Base-by-base conservation (phyloP, 1,140 invertebrate genomes). In the Meteorus sp. region DNA sequence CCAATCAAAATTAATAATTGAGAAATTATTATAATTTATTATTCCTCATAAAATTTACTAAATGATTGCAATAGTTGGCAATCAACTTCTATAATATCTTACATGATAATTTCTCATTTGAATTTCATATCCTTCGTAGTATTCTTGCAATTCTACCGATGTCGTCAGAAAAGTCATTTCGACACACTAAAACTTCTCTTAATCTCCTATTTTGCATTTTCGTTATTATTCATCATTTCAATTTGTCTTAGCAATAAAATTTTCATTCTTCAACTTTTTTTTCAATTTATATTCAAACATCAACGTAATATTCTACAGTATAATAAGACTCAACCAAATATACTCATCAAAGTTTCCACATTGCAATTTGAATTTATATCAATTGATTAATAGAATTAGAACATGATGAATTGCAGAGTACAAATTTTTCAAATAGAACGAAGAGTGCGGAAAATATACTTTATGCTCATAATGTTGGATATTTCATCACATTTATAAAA, bases 11-110 rank as follows among this genome's bases (percentile, higher is more conserved):
- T 25, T 22, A 27, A 9, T 2, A 47, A 9, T 25, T n/a, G 20
- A 47, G 3, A 9, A 20, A 47, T 47, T 47, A 44, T 44, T 44
- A 23, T 23, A n/a, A 47, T 25, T 47, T n/a, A 47, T 47, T 25
- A 7, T 11, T 47, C n/a, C 19, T 27, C 9, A n/a, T 11, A 2
- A 22, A 23, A 25, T 19, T 22, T 47, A n/a, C 19, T 23, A 9
- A 47, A 23, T 47, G 9, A 47, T 47, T 47, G 3, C 13, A 27
- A 47, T 47, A n/a, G 44, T 25, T 9, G 9, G 44, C 25, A 27
- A 19, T 47, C 19, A 47, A 47, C 25, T 47, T 25, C 44, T 5
- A 23, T 27, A 9, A 4, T n/a, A n/a, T n/a, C n/a, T n/a, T n/a
- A n/a, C n/a, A n/a, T n/a, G 5, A 3, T 47, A 22, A 47, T 47